These are phyloP conservation scores for Aspiorhynchus laticeps DNA, from an alignment of 2,113 vertebrate genomes.

Conservation along the genomic window DNA sequence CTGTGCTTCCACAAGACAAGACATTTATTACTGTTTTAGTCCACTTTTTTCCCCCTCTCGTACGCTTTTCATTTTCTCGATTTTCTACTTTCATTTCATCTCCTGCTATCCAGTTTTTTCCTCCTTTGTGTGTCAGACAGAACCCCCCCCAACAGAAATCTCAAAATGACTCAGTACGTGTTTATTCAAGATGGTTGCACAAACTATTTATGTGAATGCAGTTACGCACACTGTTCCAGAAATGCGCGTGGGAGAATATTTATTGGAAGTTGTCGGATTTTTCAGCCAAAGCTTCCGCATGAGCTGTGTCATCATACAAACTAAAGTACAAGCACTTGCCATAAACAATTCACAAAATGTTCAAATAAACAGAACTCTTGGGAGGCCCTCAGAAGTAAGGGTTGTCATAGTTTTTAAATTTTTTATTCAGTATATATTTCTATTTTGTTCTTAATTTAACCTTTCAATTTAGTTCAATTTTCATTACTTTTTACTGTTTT, in stretches of 20 bases:
- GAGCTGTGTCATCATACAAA: constrained; percentile 33
- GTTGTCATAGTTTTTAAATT: not conserved
- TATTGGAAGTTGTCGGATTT: constrained; percentile 51
- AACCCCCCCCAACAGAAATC: not conserved
- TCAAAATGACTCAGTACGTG: constrained; percentile 30
- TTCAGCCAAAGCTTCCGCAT: constrained; percentile 49
- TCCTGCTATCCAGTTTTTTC: not conserved
- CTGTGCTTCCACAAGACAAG: constrained; percentile 4
- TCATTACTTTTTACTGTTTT: not conserved
- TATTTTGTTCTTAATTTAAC: not conserved
- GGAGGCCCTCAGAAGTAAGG: not conserved
- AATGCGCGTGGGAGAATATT: constrained; percentile 35
- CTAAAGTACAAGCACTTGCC: constrained; percentile 23
- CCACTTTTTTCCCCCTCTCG: not conserved
- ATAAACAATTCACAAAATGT: constrained; percentile 54
- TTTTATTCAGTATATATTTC: not conserved
- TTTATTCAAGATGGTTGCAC: constrained; percentile 21
- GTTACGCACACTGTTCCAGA: constrained; percentile 41
- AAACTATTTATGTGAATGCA: constrained; percentile 55
- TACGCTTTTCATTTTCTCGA: constrained; percentile 14
- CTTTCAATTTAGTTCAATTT: not conserved
- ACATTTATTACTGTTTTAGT: constrained; percentile 45
- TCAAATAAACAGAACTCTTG: constrained; percentile 55
- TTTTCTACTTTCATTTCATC: not conserved
- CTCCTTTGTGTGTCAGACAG: not conserved